These are phyloP conservation scores for Dusona sp. DNA, from an alignment of 2,888 invertebrate species.

Conservation along the genomic window DNA sequence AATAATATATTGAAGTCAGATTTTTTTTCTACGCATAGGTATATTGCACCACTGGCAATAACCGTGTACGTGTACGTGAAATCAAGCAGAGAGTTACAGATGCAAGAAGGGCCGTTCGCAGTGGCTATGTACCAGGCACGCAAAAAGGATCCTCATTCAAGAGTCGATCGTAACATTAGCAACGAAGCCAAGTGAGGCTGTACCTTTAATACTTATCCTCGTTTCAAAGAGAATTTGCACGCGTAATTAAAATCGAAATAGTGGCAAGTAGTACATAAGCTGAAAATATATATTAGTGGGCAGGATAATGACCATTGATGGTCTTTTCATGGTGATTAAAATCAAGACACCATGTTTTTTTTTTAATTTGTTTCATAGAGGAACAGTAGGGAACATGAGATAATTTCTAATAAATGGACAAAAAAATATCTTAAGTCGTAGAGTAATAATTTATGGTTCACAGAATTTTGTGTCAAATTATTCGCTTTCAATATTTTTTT, in stretches of 20 bases:
- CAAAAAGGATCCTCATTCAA: constrained; percentile 76
- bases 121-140: constrained; percentile 87
- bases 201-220: background rate
- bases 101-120: constrained; percentile 85
- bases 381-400: no score
- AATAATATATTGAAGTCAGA: background rate
- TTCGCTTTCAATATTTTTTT: no score
- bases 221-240: background rate
- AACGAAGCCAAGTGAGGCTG: constrained; percentile 73
- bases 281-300: no score
- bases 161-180: constrained; percentile 71
- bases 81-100: constrained; percentile 87
- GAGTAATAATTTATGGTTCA: no score
- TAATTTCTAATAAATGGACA: no score
- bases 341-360: no score
- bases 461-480: no score
- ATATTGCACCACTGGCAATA: constrained; percentile 87
- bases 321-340: no score
- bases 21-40: constrained; percentile 83
- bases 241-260: background rate
- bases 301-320: no score
- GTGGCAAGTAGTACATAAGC: background rate
- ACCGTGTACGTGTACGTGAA: constrained; percentile 89
- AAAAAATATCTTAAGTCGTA: no score
- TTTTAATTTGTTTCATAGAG: no score